These are phyloP conservation scores for Rhinichthys osculus DNA, from an alignment of 2,797 vertebrate species.

Conservation along the genomic window DNA sequence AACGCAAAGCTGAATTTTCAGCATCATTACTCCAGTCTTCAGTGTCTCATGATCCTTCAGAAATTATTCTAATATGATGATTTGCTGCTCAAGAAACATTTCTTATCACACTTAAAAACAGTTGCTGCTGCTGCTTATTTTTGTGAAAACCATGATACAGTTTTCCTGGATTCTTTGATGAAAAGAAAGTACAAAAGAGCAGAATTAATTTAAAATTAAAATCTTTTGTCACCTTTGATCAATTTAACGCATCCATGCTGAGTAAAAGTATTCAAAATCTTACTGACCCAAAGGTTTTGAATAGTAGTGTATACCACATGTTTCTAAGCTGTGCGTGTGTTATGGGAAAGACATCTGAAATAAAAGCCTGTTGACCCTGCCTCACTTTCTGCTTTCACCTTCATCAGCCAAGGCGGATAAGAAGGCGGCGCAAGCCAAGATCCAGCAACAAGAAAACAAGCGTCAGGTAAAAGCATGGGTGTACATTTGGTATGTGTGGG, in stretches of 20 bases:
- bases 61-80: not conserved
- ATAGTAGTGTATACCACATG: not conserved
- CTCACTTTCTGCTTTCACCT: slow-evolving; percentile 9
- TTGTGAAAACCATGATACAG: not conserved
- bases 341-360: not conserved
- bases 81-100: not conserved
- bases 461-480: slow-evolving; percentile 80
- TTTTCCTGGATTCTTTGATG: not conserved
- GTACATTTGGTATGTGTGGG: slow-evolving; percentile 16
- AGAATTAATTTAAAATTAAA: not conserved
- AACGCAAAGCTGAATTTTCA: not conserved
- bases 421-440: slow-evolving; percentile 91
- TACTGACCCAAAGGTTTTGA: not conserved
- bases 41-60: not conserved
- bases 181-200: not conserved
- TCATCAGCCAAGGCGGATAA: slow-evolving; percentile 93
- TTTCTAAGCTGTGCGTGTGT: not conserved
- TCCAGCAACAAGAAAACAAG: slow-evolving; percentile 91
- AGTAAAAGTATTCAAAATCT: not conserved
- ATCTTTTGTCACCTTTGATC: not conserved
- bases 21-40: not conserved
- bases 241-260: not conserved
- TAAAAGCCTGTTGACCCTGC: not conserved
- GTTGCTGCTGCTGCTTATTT: not conserved
- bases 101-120: not conserved